phyloP scores from a whole-genome alignment of 2,113 vertebrate genomes.

The Brachyhypopomus gauderio region DNA sequence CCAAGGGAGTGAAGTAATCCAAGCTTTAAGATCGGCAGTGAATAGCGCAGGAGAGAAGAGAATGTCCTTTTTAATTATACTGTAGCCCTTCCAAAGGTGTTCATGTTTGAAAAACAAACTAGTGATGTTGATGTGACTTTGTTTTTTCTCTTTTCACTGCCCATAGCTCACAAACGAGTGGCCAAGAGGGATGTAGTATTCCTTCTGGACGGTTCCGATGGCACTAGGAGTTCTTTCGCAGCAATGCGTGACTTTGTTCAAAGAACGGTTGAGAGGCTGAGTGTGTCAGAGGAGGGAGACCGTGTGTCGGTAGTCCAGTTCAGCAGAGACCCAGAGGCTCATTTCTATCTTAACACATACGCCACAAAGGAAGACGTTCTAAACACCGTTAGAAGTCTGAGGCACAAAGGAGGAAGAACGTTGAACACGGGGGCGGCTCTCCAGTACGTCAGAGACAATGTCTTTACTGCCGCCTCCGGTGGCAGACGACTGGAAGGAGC shows the following conservation, averaged over 20 bases:
- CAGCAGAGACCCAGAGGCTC: conserved; percentile 52
- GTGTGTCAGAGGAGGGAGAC: conserved; percentile 53
- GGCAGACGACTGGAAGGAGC: conserved; percentile 53
- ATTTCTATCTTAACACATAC: conserved; percentile 64
- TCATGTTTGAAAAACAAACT: too few species aligned
- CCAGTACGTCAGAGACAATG: conserved; percentile 53
- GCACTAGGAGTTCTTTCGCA: conserved; percentile 59
- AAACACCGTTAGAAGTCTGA: conserved; percentile 51
- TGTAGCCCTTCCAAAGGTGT: too few species aligned
- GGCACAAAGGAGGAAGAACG: conserved; percentile 63
- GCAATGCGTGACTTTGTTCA: conserved; percentile 79
- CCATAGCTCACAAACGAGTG: conserved; percentile 9
- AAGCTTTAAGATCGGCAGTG: too few species aligned
- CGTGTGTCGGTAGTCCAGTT: conserved; percentile 62
- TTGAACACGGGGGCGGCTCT: conserved; percentile 64
- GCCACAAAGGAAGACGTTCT: conserved; percentile 51
- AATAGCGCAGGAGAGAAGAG: too few species aligned
- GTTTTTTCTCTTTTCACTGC: not conserved
- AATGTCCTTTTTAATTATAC: too few species aligned
- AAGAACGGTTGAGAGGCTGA: conserved; percentile 49
- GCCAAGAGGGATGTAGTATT: conserved; percentile 55
- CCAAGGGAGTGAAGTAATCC: too few species aligned
- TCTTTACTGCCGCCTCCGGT: conserved; percentile 51
- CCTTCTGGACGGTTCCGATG: conserved; percentile 56
- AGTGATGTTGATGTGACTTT: not conserved